Evolutionary conservation across 2,888 invertebrate genomes (phyloP), one percentile per base, ranked within the genome.

Genomic region (Antheraea assamensis): DNA sequence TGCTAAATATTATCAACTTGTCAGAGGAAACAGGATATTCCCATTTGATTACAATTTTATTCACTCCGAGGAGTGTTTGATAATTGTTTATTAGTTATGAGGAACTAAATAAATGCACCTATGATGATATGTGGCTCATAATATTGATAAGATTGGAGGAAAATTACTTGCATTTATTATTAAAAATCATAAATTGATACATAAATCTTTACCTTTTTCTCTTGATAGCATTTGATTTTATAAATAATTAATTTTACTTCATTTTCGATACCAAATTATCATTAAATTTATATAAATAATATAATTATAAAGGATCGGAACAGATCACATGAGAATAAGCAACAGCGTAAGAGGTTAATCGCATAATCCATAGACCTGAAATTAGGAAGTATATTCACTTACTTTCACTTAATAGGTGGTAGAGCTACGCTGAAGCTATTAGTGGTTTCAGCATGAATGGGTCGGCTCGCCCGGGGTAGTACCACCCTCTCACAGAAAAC

Each of bases 21-120:
- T 3, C 68, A 68, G n/a, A 35, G 35, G 21, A 21, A 24, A 35
- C 68, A 68, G 68, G 68, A 68, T 68, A 35, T 68, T 68, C 68
- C 68, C n/a, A n/a, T 68, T 35, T n/a, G 68, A 68, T 68, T 68
- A 68, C 21, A 68, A n/a, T 35, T 68, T 68, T 35, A 64, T 64
- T 35, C 35, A 68, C 35, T 35, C 21, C 35, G 21, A 10, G 35
- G 35, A 35, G 15, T 27, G 17, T 58, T 61, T 31, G 35, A 35
- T 68, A 68, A 35, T n/a, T 35, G 21, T 35, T n/a, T 68, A 35
- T 68, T 35, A 68, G 10, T 19, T n/a, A 2, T 68, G 35, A 68
- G 13, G 13, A 68, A 68, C 35, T 15, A 64, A 19, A 30, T 30
- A 64, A 64, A 35, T 35, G 24, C 35, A 35, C 35, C n/a, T 68